These are phyloP conservation scores for Teleopsis dalmanni DNA, from an alignment of 1,140 invertebrate species.

Conservation along the genomic window DNA sequence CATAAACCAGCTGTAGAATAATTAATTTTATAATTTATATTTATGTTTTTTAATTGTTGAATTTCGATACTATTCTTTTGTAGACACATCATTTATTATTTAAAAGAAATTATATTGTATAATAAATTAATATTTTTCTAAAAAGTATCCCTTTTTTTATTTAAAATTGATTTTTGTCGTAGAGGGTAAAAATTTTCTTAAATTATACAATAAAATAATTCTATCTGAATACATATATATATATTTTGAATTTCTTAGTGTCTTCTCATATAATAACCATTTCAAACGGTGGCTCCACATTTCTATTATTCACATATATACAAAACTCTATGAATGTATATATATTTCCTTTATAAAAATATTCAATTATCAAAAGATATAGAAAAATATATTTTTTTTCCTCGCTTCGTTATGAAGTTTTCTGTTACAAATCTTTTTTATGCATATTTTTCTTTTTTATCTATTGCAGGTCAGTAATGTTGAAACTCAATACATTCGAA, in stretches of 20 bases:
- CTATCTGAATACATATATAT: neutral
- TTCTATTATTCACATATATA: neutral
- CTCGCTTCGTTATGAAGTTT: neutral
- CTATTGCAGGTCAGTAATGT: slow-evolving; percentile 24
- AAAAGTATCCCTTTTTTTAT: neutral
- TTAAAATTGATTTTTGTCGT: neutral
- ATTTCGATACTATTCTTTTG: too few species aligned
- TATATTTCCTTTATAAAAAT: neutral
- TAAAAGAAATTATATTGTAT: too few species aligned
- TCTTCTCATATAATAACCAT: neutral
- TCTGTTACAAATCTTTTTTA: neutral
- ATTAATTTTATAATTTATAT: too few species aligned
- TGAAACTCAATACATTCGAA: slow-evolving; percentile 36
- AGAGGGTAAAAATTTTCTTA: too few species aligned
- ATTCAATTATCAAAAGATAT: neutral
- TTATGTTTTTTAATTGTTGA: too few species aligned
- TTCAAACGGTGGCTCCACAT: neutral
- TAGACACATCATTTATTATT: too few species aligned
- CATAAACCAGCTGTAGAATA: too few species aligned
- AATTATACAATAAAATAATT: too few species aligned
- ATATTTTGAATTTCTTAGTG: neutral
- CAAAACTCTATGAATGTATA: neutral
- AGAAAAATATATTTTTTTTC: neutral
- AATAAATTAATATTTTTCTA: too few species aligned
- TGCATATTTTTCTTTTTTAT: neutral